Base-by-base conservation (phyloP, 2,113 vertebrate genomes). In the Oreochromis aureus region DNA sequence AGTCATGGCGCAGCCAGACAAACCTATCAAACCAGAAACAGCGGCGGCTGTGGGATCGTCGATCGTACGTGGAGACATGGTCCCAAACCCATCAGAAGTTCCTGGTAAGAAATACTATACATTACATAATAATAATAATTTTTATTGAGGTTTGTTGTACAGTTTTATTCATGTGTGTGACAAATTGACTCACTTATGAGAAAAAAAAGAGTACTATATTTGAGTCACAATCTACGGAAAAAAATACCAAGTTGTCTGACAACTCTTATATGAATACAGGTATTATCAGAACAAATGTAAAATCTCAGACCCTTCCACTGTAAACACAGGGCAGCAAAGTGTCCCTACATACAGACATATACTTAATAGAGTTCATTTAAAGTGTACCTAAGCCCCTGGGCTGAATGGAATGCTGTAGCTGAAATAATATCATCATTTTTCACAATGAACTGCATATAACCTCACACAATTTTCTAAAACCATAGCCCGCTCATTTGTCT, bases 31-130 rank as follows among this genome's bases (percentile, higher is more conserved):
- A 51, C 16, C 13, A 78, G 18, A 1, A 32, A 53, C 1, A 53
- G 18, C 5, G 3, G 2, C 27, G 2, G 18, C 6, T 34, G 27
- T 78, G 73, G 46, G 1, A 53, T 32, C 6, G 27, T 11, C 10
- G 5, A 30, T 3, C 39, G 5, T 48, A 53, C 80, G 92, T 85
- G 95, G 95, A 86, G 92, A 95, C 56, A 90, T 83, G 86, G 39
- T 80, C 59, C 48, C 24, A 15, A 6, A 6, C 54, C 8, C 34
- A 12, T 80, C 86, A n/a, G 2, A 22, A 39, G 18, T 18, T 11
- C 48, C 89, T 15, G 89, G 94, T 95, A 89, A 87, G 89, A 91
- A 59, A 54, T 66, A 55, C 1, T 32, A 8, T 22, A 69, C 19
- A 9, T 53, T 53, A n/a, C 4, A 13, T 51, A 78, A 53, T 39